Base-by-base conservation (phyloP, 2,797 vertebrate genomes). In the Hirundo rustica region DNA sequence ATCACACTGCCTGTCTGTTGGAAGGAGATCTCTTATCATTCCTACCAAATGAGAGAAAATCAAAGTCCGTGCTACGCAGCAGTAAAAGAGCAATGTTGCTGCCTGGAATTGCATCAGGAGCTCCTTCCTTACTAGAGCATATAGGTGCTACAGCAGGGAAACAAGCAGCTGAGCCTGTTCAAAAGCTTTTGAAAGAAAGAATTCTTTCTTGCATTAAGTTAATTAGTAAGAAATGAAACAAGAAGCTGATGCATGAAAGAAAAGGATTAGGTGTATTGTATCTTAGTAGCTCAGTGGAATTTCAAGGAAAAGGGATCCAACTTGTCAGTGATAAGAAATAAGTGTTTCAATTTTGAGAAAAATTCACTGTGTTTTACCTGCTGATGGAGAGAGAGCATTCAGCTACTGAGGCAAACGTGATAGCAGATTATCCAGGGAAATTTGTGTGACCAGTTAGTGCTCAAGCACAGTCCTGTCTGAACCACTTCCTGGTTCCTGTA, bases 171-270 rank as follows among this genome's bases (percentile, higher is more conserved):
- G 75, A 92, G 47, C n/a, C 66, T 93, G 36, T 85, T 92, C 34
- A 65, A 83, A 95, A 89, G 47, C 76, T 67, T 54, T n/a, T n/a
- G n/a, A n/a, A n/a, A n/a, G n/a, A n/a, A 45, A 7, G 17, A 73
- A 93, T 91, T 95, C 82, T 81, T 93, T 92, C 70, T 85, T 91
- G 79, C 73, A 83, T 93, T 89, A 93, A 94, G 44, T 89, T 93
- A 92, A 95, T 92, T 95, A 94, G 40, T 36, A 51, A 80, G 89
- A 96, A 94, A 92, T 85, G 76, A 95, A 92, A 93, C 21, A 70
- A 95, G 91, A 55, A 73, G 70, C 53, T 80, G 88, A 61, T 1
- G 5, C 12, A 6, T 73, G 66, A 96, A 92, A 81, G 58, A 73
- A 81, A 89, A 89, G 66, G 65, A 91, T 93, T 83, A 85, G 32